Percentiles rank a stretch among this genome's conserved stretches.
Conservation (phyloP, 1,140 invertebrate species). For the Nasonia longicornis region DNA sequence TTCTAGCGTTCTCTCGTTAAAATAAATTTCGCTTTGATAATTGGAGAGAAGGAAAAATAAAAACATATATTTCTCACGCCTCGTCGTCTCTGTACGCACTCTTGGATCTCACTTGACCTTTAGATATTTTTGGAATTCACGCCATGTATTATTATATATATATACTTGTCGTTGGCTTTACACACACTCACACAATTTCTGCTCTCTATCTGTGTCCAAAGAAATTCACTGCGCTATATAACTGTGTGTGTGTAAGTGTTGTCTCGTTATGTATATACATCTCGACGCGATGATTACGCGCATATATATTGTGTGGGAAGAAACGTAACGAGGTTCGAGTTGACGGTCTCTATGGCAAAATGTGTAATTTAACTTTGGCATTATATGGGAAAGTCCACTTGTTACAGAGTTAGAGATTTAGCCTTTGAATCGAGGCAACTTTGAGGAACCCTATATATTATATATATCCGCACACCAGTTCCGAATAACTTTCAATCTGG, state of each 20-base stretch:
- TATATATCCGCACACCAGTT: neutral
- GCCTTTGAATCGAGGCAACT: constrained; percentile 18
- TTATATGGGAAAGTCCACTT: neutral
- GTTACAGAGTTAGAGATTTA: constrained; percentile 24
- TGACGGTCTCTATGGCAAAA: neutral
- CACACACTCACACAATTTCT: neutral
- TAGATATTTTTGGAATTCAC: neutral
- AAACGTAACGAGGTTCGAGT: neutral
- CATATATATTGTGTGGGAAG: neutral
- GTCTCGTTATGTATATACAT: neutral
- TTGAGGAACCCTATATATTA: constrained; percentile 13
- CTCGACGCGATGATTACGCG: neutral
- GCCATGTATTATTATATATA: neutral
- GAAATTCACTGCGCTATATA: neutral
- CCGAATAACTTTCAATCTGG: constrained; percentile 20
- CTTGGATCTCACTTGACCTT: neutral
- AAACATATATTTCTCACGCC: neutral
- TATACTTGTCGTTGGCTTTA: neutral
- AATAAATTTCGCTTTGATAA: too few species aligned
- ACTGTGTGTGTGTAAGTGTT: neutral
- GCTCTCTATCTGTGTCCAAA: neutral
- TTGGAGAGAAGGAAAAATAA: too few species aligned
- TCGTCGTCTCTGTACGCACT: neutral
- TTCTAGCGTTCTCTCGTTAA: too few species aligned
- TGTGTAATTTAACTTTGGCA: constrained; percentile 27